Conservation (phyloP, 1,140 invertebrate species). For the Andricus grossulariae region DNA sequence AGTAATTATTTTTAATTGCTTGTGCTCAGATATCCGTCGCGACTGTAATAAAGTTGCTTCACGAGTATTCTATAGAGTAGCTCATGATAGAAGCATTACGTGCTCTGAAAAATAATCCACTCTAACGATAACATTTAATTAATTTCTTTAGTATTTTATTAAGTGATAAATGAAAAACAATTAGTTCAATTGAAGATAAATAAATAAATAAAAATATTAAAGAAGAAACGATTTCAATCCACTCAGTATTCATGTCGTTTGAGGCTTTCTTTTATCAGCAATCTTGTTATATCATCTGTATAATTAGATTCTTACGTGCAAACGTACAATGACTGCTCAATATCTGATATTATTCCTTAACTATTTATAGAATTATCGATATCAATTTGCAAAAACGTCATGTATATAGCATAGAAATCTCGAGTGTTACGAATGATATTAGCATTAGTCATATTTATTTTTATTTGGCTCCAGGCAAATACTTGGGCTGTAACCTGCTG, state of each 20-base stretch:
- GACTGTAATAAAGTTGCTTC: background rate
- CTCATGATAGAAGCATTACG: no score
- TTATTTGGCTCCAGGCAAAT: background rate
- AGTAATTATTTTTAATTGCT: slow-evolving; percentile 1
- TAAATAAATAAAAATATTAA: no score
- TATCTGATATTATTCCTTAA: background rate
- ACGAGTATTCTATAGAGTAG: background rate
- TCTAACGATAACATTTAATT: no score
- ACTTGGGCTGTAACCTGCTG: background rate
- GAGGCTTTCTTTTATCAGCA: no score
- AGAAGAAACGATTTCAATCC: no score
- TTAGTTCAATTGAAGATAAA: no score
- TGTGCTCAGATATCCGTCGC: background rate
- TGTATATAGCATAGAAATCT: background rate
- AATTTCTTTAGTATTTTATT: no score
- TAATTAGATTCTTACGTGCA: background rate
- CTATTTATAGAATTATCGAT: background rate
- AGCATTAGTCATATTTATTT: slow-evolving; percentile 14
- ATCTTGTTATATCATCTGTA: background rate
- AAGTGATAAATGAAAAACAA: no score
- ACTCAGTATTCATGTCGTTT: no score
- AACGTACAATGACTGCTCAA: background rate
- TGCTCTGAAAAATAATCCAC: no score
- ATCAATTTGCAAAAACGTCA: background rate
- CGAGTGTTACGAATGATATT: background rate